A percentile compares a stretch with the other conserved stretches of the same genome.
Evolutionary conservation across 2,888 invertebrate species (phyloP).

Genomic region (Mermis nigrescens): DNA sequence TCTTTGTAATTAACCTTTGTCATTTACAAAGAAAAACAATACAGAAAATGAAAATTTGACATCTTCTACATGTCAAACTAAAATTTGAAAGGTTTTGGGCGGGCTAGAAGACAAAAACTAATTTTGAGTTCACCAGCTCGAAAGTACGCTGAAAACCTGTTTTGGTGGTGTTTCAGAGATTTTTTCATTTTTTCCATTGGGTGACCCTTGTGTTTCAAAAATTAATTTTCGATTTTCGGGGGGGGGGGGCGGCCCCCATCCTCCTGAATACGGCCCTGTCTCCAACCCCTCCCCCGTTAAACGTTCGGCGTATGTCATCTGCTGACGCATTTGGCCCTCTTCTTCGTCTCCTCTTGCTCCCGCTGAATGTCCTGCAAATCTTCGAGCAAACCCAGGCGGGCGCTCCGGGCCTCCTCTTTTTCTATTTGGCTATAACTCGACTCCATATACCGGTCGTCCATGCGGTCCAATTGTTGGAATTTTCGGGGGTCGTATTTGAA

Average conservation of each 20-base stretch:
- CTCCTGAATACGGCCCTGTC: neutral
- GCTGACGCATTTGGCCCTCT: neutral
- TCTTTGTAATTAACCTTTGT: no score
- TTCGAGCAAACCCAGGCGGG: constrained; percentile 22
- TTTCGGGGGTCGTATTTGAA: constrained; percentile 21
- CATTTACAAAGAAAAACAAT: no score
- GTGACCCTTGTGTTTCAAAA: no score
- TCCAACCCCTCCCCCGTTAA: no score
- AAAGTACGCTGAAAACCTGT: no score
- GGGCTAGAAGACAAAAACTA: no score
- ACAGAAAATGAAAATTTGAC: no score
- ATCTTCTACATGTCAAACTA: no score
- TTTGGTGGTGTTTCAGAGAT: no score
- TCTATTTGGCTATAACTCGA: constrained; percentile 21
- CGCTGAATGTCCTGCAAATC: constrained; percentile 17
- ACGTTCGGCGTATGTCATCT: neutral
- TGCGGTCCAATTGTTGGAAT: constrained; percentile 23
- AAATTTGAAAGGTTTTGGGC: no score
- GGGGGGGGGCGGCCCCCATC: neutral
- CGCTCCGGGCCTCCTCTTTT: constrained; percentile 23
- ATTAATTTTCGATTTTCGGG: neutral
- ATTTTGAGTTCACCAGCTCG: no score
- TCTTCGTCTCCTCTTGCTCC: neutral
- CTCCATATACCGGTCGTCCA: constrained; percentile 23
- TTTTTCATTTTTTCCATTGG: no score